A percentile compares a stretch with the other conserved stretches of the same genome.
These are phyloP conservation scores for Drosophila saltans DNA, from an alignment of 1,140 invertebrate genomes.

Conservation along the genomic window DNA sequence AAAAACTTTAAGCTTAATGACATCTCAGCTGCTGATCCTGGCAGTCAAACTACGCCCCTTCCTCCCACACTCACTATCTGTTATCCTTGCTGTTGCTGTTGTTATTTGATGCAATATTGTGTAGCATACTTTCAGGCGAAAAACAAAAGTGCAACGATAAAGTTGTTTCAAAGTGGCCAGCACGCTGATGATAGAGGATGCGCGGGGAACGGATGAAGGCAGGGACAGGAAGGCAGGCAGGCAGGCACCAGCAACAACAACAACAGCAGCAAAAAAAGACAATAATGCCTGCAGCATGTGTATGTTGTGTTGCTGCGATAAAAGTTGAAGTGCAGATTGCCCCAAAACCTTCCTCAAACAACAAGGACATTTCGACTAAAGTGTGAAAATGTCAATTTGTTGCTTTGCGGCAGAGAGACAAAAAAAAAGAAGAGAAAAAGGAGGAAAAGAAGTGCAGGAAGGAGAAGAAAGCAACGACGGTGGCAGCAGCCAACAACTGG, in stretches of 20 bases:
- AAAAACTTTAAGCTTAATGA: constrained; percentile 17
- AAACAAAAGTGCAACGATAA: constrained; percentile 64
- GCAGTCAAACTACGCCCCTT: not conserved
- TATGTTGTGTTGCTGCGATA: constrained; percentile 42
- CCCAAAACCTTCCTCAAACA: constrained; percentile 32
- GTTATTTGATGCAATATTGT: constrained; percentile 51
- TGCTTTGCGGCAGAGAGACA: constrained; percentile 26
- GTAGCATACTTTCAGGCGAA: constrained; percentile 53
- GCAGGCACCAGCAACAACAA: constrained; percentile 47
- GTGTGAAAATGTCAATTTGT: constrained; percentile 79
- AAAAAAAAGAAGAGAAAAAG: not conserved
- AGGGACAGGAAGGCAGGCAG: constrained; percentile 4
- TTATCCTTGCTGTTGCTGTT: constrained; percentile 4
- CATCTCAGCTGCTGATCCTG: constrained; percentile 15
- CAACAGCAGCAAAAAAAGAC: constrained; percentile 23
- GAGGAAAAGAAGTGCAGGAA: not conserved
- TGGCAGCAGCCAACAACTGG: constrained; percentile 23
- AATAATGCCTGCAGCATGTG: constrained; percentile 47
- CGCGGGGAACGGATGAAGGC: constrained; percentile 7
- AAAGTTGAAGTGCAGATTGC: constrained; percentile 75
- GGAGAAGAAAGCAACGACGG: not conserved
- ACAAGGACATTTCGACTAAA: constrained; percentile 45
- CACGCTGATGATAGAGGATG: too few relatives aligned
- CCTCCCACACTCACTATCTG: not conserved
- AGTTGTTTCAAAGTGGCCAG: constrained; percentile 44